phyloP scores from a whole-genome alignment of 64 coral and sea anemone species.

The Porites lutea region DNA sequence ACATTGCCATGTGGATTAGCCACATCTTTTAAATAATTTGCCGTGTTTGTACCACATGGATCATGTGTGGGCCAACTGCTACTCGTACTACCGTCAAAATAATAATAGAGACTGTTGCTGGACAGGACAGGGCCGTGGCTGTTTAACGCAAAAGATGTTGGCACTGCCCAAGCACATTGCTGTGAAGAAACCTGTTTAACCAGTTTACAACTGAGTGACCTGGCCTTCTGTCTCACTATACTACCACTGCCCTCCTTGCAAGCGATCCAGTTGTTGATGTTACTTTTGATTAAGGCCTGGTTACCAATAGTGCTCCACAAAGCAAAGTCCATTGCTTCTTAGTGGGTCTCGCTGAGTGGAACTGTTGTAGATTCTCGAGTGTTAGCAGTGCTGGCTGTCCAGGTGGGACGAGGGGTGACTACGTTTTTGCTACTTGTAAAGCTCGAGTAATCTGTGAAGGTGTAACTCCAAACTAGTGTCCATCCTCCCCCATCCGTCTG shows the following conservation, averaged over 20 bases:
- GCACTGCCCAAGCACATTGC: constrained; percentile 4
- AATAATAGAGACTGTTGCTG: neutral
- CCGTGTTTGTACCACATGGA: constrained; percentile 19
- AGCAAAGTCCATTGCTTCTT: constrained; percentile 18
- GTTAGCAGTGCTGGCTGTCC: neutral
- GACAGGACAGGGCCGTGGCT: neutral
- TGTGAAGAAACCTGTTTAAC: constrained; percentile 6
- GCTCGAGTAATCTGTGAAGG: neutral
- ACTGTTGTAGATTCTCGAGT: constrained; percentile 32
- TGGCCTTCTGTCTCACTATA: neutral
- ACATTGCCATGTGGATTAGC: constrained; percentile 55
- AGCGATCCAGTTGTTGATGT: constrained; percentile 34
- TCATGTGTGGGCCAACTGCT: constrained; percentile 16
- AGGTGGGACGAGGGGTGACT: constrained; percentile 42
- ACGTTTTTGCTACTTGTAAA: neutral
- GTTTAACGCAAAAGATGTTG: neutral
- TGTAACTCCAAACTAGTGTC: constrained; percentile 44
- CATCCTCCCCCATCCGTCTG: constrained; percentile 26
- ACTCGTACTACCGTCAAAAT: neutral
- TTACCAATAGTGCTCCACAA: constrained; percentile 31
- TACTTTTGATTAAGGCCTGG: constrained; percentile 42
- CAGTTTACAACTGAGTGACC: constrained; percentile 20
- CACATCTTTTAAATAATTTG: constrained; percentile 33
- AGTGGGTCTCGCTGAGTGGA: constrained; percentile 49
- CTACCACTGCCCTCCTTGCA: constrained; percentile 33